phyloP scores from a whole-genome alignment of 2,113 vertebrate species.

The Rhizomys pruinosus region DNA sequence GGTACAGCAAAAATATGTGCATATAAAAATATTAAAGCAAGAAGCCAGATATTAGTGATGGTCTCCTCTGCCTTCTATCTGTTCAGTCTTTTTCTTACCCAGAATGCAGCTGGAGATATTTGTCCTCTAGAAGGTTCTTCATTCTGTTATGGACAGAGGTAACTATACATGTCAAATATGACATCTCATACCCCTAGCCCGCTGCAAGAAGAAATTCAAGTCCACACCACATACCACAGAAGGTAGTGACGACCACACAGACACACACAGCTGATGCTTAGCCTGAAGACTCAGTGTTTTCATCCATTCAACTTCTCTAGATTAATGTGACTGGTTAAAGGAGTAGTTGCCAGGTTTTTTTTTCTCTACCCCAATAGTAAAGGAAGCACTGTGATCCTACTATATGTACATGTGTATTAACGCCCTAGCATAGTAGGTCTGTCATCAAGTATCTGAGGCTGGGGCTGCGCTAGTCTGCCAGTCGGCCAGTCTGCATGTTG shows the following conservation, averaged over 20 bases:
- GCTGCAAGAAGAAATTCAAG: conserved; percentile 15
- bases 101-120: not conserved
- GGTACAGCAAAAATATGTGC: not conserved
- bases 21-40: not conserved
- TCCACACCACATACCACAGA: not conserved
- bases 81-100: not conserved
- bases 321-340: not conserved
- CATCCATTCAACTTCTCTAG: not conserved
- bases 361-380: not conserved
- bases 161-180: not conserved
- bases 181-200: not conserved
- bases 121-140: not conserved
- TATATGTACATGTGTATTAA: rapidly evolving
- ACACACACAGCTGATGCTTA: not conserved
- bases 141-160: not conserved
- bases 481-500: not conserved
- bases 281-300: conserved; percentile 3
- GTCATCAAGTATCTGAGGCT: not conserved
- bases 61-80: not conserved
- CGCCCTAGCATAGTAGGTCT: not conserved
- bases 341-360: not conserved
- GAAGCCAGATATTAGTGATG: too few species aligned
- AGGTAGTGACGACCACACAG: not conserved
- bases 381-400: not conserved
- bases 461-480: too few species aligned